Evolutionary conservation across 2,113 vertebrate genomes (phyloP).

Genomic region (Pseudopipra pipra): DNA sequence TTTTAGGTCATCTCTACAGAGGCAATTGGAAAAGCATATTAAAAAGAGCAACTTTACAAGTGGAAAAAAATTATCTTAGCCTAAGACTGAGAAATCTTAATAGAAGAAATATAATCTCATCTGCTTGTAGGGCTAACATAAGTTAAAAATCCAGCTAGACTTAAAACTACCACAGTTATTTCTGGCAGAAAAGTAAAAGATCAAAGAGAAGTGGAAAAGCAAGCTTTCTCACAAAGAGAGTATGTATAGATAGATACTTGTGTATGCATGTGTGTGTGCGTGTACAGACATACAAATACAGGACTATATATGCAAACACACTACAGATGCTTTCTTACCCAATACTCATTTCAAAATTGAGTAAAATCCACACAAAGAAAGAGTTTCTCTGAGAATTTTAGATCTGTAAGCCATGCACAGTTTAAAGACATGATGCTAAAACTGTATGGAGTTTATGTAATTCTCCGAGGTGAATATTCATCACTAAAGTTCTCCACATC

Average conservation of each 20-base stretch:
- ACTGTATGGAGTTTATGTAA: background rate
- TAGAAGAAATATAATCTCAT: background rate
- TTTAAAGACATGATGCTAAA: background rate
- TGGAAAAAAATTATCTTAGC: background rate
- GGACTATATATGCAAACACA: background rate
- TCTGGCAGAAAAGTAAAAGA: background rate
- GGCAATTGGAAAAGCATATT: background rate
- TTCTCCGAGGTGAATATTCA: background rate
- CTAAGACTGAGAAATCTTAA: background rate
- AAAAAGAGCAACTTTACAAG: background rate
- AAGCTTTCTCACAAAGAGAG: background rate
- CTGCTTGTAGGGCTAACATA: background rate
- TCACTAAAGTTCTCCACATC: background rate
- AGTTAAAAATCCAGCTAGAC: background rate
- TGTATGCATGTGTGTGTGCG: rapidly evolving
- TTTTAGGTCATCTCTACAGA: background rate
- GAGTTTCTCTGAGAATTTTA: background rate
- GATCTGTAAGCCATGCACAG: background rate
- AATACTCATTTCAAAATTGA: background rate
- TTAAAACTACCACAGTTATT: background rate
- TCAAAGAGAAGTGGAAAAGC: background rate
- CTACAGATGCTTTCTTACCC: background rate
- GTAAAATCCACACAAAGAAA: background rate
- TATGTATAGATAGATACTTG: background rate
- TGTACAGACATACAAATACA: background rate